Base-by-base conservation (phyloP, 2,888 invertebrate genomes). In the Blastobasis lacticolella region DNA sequence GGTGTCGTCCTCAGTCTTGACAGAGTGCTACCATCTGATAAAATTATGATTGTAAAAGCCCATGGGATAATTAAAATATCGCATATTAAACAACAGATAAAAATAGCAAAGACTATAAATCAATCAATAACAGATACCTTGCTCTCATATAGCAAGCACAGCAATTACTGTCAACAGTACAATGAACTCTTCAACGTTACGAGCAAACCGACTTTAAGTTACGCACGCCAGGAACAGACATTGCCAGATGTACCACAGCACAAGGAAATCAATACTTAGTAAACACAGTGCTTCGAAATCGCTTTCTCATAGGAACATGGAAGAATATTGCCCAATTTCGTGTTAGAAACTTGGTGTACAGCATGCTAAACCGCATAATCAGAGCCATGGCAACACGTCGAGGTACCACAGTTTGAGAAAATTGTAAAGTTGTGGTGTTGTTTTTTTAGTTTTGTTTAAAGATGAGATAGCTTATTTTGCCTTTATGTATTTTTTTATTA, bases 271-370 rank as follows among this genome's bases (percentile, higher is more conserved):
- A 51, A 44, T 51, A 47, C 47, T 51, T 49, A 45, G 54, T 51
- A 23, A 46, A 49, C 49, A 54, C 45, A 9, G 49, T 51, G 46
- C 47, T 51, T 54, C 49, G 47, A n/a, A 53, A 53, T 49, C 49
- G 52, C 52, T 49, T 49, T 40, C 49, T 47, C 10, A 53, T 45
- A 43, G 44, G 44, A 53, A 47, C 45, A 40, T 40, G 40, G 40
- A 52, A 50, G 48, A 50, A 56, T 40, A 40, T 40, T 40, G 2
- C 40, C 40, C 40, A 40, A 40, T 9, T 3, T 40, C 40, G 40
- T 40, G 4, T 40, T 8, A n/a, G 10, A 10, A 10, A 10, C 44
- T 10, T 10, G 9, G 9, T 10, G 9, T 44, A 10, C 9, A 44
- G 44, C 9, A 44, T 44, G 44, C n/a, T 5, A 44, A 44, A 44